Evolutionary conservation across 2,888 invertebrate genomes (phyloP).

Genomic region (Oligia fasciuncula): DNA sequence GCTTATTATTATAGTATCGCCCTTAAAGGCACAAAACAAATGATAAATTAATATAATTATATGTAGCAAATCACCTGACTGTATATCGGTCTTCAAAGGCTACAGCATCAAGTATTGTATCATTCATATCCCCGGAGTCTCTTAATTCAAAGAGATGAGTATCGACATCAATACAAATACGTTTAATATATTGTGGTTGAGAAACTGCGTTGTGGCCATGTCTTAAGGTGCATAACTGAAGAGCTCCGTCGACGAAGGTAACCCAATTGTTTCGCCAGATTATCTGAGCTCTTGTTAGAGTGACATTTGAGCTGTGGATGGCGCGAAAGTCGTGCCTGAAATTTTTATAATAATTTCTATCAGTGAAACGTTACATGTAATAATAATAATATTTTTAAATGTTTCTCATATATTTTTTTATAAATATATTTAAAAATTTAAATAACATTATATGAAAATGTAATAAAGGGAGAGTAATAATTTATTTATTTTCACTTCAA

Average conservation of each 20-base stretch:
- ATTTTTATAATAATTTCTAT: neutral
- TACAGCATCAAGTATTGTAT: neutral
- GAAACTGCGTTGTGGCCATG: slow-evolving; percentile 86
- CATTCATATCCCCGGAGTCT: neutral
- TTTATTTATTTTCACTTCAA: no score
- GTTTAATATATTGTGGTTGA: slow-evolving; percentile 15
- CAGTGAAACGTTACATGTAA: neutral
- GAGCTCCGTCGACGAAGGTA: slow-evolving; percentile 93
- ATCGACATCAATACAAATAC: slow-evolving; percentile 13
- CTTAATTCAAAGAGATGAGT: neutral
- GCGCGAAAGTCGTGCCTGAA: neutral
- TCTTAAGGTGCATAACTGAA: slow-evolving; percentile 92
- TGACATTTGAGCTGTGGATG: slow-evolving; percentile 1
- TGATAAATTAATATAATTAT: no score
- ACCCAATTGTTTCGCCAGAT: slow-evolving; percentile 93
- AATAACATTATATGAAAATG: no score
- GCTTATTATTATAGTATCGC: neutral
- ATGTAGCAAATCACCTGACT: slow-evolving; percentile 1
- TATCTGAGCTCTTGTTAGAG: slow-evolving; percentile 54
- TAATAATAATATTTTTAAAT: no score
- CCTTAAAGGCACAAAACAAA: neutral
- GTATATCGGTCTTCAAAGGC: neutral
- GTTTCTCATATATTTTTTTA: no score
- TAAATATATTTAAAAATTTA: no score
- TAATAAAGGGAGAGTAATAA: no score